Percentiles rank a stretch among this genome's conserved stretches.
These are phyloP conservation scores for Aphidius colemani DNA, from an alignment of 2,888 invertebrate species.

Conservation along the genomic window DNA sequence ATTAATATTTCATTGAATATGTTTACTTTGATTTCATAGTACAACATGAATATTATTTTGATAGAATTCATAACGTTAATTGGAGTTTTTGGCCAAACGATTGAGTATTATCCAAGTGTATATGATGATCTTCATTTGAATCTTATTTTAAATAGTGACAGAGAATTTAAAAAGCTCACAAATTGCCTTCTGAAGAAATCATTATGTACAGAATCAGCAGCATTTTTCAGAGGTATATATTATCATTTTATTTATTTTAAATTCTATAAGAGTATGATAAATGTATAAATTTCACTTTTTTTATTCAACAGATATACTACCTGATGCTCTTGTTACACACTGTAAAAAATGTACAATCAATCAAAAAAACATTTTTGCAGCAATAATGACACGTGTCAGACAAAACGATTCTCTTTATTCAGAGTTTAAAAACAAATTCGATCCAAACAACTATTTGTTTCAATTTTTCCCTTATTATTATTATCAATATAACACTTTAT, in stretches of 20 bases:
- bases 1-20: not conserved
- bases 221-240: conserved; percentile 38
- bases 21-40: not conserved
- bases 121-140: conserved; percentile 34
- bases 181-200: conserved; percentile 40
- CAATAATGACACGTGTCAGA: conserved; percentile 29
- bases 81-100: not conserved
- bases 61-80: not conserved
- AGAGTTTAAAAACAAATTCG: too few species aligned
- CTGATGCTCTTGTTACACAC: conserved; percentile 32
- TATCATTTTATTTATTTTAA: conserved; percentile 1
- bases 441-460: too few species aligned
- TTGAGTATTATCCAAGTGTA: conserved; percentile 29
- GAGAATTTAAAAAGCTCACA: conserved; percentile 33
- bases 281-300: not conserved
- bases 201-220: conserved; percentile 37
- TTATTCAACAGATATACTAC: conserved; percentile 33
- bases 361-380: conserved; percentile 30
- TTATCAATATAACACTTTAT: too few species aligned
- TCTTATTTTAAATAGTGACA: conserved; percentile 30
- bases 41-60: not conserved
- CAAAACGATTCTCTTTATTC: conserved; percentile 15
- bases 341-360: conserved; percentile 33
- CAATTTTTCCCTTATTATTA: too few species aligned
- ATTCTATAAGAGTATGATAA: not conserved